Conservation (phyloP, 2,113 vertebrate genomes). For the Corythoichthys intestinalis region DNA sequence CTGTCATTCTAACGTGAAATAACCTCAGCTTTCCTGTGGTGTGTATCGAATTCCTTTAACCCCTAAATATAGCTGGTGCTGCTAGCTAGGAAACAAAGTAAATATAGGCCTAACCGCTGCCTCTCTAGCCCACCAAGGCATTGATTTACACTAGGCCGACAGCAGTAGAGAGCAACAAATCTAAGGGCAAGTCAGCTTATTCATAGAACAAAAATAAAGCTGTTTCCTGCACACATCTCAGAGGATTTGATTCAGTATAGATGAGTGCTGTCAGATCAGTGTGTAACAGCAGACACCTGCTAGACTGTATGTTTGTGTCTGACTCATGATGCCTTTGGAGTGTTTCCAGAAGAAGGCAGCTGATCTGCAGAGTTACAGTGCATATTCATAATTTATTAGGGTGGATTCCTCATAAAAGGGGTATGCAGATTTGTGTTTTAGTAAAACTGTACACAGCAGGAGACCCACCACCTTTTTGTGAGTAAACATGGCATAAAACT, state of each 20-base stretch:
- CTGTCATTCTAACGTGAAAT: slow-evolving; percentile 49
- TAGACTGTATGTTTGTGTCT: slow-evolving; percentile 21
- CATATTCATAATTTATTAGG: slow-evolving; percentile 21
- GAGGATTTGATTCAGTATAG: slow-evolving; percentile 59
- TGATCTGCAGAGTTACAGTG: slow-evolving; percentile 20
- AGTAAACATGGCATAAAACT: slow-evolving; percentile 37
- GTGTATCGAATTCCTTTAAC: slow-evolving; percentile 68
- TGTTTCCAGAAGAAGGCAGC: slow-evolving; percentile 20
- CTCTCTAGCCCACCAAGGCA: slow-evolving; percentile 66
- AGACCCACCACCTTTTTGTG: slow-evolving; percentile 32
- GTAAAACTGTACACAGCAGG: slow-evolving; percentile 36
- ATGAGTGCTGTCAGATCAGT: slow-evolving; percentile 54
- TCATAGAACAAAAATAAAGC: slow-evolving; percentile 67
- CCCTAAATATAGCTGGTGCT: slow-evolving; percentile 56
- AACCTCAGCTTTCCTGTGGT: slow-evolving; percentile 54
- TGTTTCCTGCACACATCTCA: slow-evolving; percentile 57
- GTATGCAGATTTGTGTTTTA: slow-evolving; percentile 6
- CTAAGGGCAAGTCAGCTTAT: slow-evolving; percentile 66
- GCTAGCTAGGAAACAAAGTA: slow-evolving; percentile 68
- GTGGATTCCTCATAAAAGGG: slow-evolving; percentile 29
- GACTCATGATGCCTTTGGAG: slow-evolving; percentile 13
- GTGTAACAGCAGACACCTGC: slow-evolving; percentile 29
- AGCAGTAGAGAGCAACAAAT: slow-evolving; percentile 70
- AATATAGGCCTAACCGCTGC: slow-evolving; percentile 61
- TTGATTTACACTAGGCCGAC: slow-evolving; percentile 68